These are phyloP conservation scores for Cataglyphis altisquamis DNA, from an alignment of 2,888 invertebrate genomes.

Conservation along the genomic window DNA sequence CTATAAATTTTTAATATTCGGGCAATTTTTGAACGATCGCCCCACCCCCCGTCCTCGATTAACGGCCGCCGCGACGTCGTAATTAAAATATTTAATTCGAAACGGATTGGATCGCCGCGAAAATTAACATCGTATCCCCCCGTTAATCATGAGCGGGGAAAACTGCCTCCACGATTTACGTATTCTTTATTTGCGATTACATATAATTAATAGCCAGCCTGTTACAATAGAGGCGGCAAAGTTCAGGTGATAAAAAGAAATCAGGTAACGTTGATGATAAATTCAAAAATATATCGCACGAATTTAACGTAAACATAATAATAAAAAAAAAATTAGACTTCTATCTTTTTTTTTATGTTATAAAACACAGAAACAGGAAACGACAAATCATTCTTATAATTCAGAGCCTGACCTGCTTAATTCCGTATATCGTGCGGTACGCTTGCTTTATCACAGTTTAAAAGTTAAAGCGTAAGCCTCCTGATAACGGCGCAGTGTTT, in stretches of 20 bases:
- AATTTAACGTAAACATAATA: background rate
- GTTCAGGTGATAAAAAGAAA: background rate
- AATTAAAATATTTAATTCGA: slow-evolving; percentile 55
- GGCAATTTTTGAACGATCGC: slow-evolving; percentile 39
- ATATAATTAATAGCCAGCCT: background rate
- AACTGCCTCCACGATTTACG: background rate
- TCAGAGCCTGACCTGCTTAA: slow-evolving; percentile 41
- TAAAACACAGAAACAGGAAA: background rate
- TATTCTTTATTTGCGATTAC: background rate
- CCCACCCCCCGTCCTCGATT: slow-evolving; percentile 26
- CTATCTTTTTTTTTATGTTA: background rate
- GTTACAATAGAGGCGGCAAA: background rate
- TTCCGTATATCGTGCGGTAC: slow-evolving; percentile 20
- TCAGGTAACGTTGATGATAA: background rate
- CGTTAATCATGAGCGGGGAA: slow-evolving; percentile 20
- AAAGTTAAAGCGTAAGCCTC: slow-evolving; percentile 32
- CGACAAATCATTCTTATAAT: background rate
- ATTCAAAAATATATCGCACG: background rate
- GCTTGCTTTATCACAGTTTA: slow-evolving; percentile 27
- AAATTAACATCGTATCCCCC: slow-evolving; percentile 23
- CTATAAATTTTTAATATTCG: slow-evolving; percentile 48
- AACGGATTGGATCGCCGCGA: slow-evolving; percentile 32
- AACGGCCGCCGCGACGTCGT: slow-evolving; percentile 30
- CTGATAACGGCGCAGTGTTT: slow-evolving; percentile 40
- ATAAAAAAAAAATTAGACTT: background rate